A percentile compares a stretch with the other conserved stretches of the same genome.
These are phyloP conservation scores for Centroberyx gerrardi DNA, from an alignment of 2,797 vertebrate species.

Conservation along the genomic window DNA sequence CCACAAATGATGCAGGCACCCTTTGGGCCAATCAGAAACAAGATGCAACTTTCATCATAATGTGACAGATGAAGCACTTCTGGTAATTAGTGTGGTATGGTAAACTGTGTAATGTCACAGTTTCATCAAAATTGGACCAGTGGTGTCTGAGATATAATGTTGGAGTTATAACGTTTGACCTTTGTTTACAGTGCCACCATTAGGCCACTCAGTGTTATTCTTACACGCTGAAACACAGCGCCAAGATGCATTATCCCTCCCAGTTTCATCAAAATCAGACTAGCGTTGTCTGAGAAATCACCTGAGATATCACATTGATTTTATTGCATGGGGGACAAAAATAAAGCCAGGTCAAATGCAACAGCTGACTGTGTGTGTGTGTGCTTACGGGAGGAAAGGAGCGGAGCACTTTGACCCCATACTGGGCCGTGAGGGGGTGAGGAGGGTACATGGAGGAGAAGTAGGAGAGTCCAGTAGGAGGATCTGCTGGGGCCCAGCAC, in stretches of 20 bases:
- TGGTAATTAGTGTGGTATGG: too few species aligned
- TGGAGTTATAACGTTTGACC: too few species aligned
- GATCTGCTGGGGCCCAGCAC: constrained; percentile 96
- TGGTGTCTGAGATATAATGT: too few species aligned
- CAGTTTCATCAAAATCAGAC: neutral
- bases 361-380: neutral
- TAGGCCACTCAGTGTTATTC: too few species aligned
- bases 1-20: too few species aligned
- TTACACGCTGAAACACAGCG: too few species aligned
- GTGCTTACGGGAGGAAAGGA: constrained; percentile 94
- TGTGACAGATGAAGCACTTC: too few species aligned
- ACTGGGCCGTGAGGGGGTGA: constrained; percentile 96
- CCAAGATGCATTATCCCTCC: neutral
- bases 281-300: neutral
- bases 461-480: constrained; percentile 96
- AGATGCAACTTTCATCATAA: neutral
- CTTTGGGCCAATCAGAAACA: too few species aligned
- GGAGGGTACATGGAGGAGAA: constrained; percentile 98
- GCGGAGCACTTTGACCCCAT: constrained; percentile 95
- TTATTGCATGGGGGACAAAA: neutral
- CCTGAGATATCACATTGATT: neutral
- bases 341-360: neutral
- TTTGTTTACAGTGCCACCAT: too few species aligned
- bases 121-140: neutral
- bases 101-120: neutral